A percentile compares a stretch with the other conserved stretches of the same genome.
phyloP scores from a whole-genome alignment of 2,797 vertebrate species.

The Remorina albescens region DNA sequence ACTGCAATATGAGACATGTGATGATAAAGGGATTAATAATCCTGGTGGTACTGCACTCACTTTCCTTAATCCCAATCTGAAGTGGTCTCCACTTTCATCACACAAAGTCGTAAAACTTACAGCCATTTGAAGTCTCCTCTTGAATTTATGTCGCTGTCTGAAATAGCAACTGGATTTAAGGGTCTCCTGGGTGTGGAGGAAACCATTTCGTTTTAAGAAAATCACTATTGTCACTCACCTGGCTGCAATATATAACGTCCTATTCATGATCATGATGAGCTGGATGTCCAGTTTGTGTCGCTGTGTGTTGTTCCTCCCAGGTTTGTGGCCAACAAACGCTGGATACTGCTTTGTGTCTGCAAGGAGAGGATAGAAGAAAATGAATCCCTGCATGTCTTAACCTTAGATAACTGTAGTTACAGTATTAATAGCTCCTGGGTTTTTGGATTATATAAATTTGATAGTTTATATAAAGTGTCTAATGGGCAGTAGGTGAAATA shows the following conservation, averaged over 20 bases:
- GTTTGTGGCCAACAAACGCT: constrained; percentile 98
- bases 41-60: constrained; percentile 13
- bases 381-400: background rate
- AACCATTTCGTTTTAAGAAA: constrained; percentile 3
- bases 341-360: constrained; percentile 99
- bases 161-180: background rate
- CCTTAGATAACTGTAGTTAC: background rate
- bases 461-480: constrained; percentile 16
- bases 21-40: constrained; percentile 50
- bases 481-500: constrained; percentile 31
- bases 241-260: constrained; percentile 95
- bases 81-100: constrained; percentile 11
- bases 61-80: constrained; percentile 44
- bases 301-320: constrained; percentile 96
- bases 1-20: constrained; percentile 28
- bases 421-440: constrained; percentile 8
- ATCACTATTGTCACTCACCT: constrained; percentile 84
- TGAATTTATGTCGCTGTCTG: constrained; percentile 6
- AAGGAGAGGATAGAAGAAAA: constrained; percentile 37
- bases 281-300: constrained; percentile 98
- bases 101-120: background rate
- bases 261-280: constrained; percentile 96
- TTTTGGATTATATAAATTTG: constrained; percentile 18
- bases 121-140: background rate
- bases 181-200: background rate